Conservation (phyloP, 2,797 vertebrate species). For the Lemur catta region DNA sequence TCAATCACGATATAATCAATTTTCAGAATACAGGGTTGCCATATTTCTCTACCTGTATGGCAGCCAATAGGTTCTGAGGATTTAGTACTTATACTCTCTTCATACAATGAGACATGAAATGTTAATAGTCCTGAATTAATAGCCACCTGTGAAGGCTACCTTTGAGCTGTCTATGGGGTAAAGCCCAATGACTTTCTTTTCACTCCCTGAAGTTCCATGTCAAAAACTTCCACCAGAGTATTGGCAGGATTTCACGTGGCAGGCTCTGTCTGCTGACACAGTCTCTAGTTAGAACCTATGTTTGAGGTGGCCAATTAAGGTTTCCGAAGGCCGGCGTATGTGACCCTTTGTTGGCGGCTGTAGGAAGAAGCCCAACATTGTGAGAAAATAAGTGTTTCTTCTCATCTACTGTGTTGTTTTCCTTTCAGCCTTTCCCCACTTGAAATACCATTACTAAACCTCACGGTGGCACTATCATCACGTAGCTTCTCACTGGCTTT, state of each 20-base stretch:
- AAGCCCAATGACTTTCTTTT: neutral
- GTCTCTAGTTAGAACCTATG: neutral
- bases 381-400: neutral
- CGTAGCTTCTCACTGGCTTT: neutral
- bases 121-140: rapidly evolving
- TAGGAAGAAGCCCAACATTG: neutral
- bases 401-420: neutral
- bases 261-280: rapidly evolving
- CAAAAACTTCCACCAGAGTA: neutral
- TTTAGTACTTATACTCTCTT: neutral
- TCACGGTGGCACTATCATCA: constrained; percentile 48
- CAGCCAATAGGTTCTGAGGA: neutral
- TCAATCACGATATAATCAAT: neutral
- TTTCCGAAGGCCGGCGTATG: neutral
- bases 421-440: neutral
- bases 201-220: neutral
- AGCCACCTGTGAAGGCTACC: neutral
- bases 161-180: neutral
- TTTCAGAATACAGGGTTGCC: neutral
- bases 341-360: neutral
- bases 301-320: neutral
- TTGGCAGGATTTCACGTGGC: rapidly evolving
- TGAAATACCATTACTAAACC: neutral
- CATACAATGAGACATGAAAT: rapidly evolving
- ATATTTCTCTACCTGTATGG: neutral